Base-by-base conservation (phyloP, 1,140 invertebrate genomes). In the Cotesia chilonis region DNA sequence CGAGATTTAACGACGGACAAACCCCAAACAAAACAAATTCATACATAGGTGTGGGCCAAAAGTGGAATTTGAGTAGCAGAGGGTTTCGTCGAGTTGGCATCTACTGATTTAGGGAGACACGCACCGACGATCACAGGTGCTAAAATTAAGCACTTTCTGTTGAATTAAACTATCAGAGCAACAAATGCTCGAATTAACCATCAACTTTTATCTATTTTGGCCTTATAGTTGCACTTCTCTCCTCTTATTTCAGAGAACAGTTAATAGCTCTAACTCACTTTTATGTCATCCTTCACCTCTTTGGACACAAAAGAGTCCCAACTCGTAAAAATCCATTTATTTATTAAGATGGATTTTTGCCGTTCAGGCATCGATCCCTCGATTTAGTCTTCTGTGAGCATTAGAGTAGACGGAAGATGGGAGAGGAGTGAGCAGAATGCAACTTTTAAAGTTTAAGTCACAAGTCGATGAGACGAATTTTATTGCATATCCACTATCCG, bases 71-170 rank as follows among this genome's bases (percentile, higher is more conserved):
- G 7, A 28, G 28, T 28, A 28, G 28, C 28, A 28, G 28, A 28
- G 28, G 28, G 28, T 28, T 7, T 47, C 2, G 41, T 6, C 7
- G 10, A 9, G 41, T 47, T 47, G 41, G 41, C 41, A 47, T 47
- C 38, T 63, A 70, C 47, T 60, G 68, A 75, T 77, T 80, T 77
- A 76, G 79, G 79, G 77, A 67, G 80, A 79, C 74, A 75, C 76
- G 74, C 77, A 73, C 60, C 73, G 73, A 12, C 60, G 76, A 75
- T 76, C 74, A 75, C 80, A 80, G 77, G 77, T 81, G 79, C 41
- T 63, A 70, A 4, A 59, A 71, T 63, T 41, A 12, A 28, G 17
- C 35, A 35, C 17, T 12, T 28, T 28, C 1, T 28, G 10, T 61
- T 12, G 10, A 61, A 28, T 17, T 61, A 61, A 61, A 69, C 55